Percentiles rank a stretch among this genome's conserved stretches.
Conservation (phyloP, 2,113 vertebrate species). For the Prochilodus magdalenae region DNA sequence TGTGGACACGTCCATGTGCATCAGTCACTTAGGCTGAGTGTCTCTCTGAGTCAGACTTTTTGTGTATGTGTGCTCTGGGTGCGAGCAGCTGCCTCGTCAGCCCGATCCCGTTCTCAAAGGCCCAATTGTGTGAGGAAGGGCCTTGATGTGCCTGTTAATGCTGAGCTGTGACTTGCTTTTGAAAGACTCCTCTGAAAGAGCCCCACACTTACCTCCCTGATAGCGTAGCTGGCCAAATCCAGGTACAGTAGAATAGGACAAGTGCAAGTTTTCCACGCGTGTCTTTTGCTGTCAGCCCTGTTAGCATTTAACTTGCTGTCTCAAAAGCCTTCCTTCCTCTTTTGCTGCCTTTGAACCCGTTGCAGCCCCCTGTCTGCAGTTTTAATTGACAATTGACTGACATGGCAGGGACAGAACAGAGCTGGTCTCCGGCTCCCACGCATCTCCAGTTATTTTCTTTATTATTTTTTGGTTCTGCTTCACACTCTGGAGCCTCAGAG, state of each 20-base stretch:
- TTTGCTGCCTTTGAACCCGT: background rate
- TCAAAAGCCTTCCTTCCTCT: background rate
- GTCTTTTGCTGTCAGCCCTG: slow-evolving; percentile 64
- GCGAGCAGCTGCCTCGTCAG: slow-evolving; percentile 60
- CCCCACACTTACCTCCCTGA: slow-evolving; percentile 59
- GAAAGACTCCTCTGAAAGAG: slow-evolving; percentile 58
- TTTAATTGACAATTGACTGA: background rate
- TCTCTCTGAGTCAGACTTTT: slow-evolving; percentile 29
- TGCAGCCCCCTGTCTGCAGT: background rate
- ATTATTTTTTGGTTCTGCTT: background rate
- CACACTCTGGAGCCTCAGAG: background rate
- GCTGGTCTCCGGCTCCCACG: background rate
- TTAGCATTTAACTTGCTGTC: slow-evolving; percentile 34
- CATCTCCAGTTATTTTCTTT: background rate
- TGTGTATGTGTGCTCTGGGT: slow-evolving; percentile 40
- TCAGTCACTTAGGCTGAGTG: background rate
- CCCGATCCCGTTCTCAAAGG: slow-evolving; percentile 67
- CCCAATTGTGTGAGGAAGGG: slow-evolving; percentile 62
- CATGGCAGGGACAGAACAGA: background rate
- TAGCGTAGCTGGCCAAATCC: slow-evolving; percentile 60
- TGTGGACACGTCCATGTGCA: background rate
- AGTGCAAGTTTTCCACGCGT: slow-evolving; percentile 60
- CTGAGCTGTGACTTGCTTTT: slow-evolving; percentile 68
- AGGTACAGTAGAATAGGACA: slow-evolving; percentile 39
- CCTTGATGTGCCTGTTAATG: slow-evolving; percentile 65